Base-by-base conservation (phyloP, 2,797 vertebrate species). In the Sorex maritimensis region DNA sequence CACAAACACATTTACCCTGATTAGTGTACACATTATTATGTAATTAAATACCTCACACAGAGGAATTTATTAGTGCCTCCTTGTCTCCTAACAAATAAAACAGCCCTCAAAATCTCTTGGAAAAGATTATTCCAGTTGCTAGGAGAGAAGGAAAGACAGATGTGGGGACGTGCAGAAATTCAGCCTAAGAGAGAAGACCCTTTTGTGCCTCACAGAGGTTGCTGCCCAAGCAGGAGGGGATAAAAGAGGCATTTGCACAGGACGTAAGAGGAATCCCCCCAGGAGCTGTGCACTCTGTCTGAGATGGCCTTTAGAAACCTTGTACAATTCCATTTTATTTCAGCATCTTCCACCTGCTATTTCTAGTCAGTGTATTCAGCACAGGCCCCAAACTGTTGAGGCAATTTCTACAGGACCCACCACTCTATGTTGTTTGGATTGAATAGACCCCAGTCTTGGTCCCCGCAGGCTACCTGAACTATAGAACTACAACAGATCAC, bases 11-110 rank as follows among this genome's bases (percentile, higher is more conserved):
- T 98, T 98, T 98, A 98, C 98, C 97, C 98, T 98, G 98, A 98
- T 98, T 98, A 98, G 98, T 98, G 98, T 98, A 98, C 98, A 98
- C 98, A 98, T 98, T 98, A 98, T 98, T 98, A 98, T 98, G 98
- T 98, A 98, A 98, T 98, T 98, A 98, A 98, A 98, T 98, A 98
- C 97, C 98, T 98, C 98, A 98, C 98, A 98, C 98, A 98, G 98
- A 98, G 98, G 98, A 98, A 98, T 98, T 98, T 98, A 98, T 98
- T 98, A 98, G 97, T 98, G 97, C 97, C 98, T 98, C 97, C 98
- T 98, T 98, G 98, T 98, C 97, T 98, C 98, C 94, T 98, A 98
- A 98, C 98, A 98, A 98, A 98, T 98, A 98, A 98, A 98, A 94
- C 98, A 98, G 95, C 94, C 97, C 97, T 98, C 96, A 88, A 96